These are phyloP conservation scores for Hypothenemus hampei DNA, from an alignment of 1,140 invertebrate genomes.

Conservation along the genomic window DNA sequence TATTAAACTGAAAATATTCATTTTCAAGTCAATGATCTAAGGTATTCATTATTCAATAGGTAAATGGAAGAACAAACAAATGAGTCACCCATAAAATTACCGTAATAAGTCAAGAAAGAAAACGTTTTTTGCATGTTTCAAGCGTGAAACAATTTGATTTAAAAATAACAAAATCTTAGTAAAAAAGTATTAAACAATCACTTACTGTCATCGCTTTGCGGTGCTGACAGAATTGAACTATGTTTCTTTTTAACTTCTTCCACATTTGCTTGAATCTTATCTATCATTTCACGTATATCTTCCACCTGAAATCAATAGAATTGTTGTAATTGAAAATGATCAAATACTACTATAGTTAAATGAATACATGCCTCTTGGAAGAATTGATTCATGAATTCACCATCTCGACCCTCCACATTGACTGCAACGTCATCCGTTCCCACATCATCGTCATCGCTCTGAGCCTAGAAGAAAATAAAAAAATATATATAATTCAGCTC, in stretches of 20 bases:
- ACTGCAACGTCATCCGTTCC: conserved; percentile 86
- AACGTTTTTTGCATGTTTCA: too few relatives aligned
- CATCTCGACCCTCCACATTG: conserved; percentile 80
- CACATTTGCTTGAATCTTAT: conserved; percentile 97
- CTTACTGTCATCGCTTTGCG: conserved; percentile 98
- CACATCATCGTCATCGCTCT: conserved; percentile 93
- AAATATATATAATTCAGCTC: conserved; percentile 1
- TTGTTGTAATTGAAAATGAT: neutral
- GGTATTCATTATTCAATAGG: too few relatives aligned
- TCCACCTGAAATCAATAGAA: conserved; percentile 67
- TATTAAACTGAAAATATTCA: too few relatives aligned
- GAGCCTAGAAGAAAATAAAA: conserved; percentile 60
- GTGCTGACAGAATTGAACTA: conserved; percentile 95
- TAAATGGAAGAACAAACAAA: too few relatives aligned
- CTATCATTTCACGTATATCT: conserved; percentile 98
- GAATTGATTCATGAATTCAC: conserved; percentile 92
- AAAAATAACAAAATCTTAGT: neutral
- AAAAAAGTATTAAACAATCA: conserved; percentile 35
- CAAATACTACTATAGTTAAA: too few relatives aligned
- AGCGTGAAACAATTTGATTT: neutral
- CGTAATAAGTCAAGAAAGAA: too few relatives aligned
- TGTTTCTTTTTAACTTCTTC: conserved; percentile 99
- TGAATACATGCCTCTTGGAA: conserved; percentile 78
- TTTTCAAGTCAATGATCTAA: too few relatives aligned
- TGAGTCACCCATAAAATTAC: too few relatives aligned